phyloP scores from a whole-genome alignment of 2,113 vertebrate genomes.

The Aldabrachelys gigantea region DNA sequence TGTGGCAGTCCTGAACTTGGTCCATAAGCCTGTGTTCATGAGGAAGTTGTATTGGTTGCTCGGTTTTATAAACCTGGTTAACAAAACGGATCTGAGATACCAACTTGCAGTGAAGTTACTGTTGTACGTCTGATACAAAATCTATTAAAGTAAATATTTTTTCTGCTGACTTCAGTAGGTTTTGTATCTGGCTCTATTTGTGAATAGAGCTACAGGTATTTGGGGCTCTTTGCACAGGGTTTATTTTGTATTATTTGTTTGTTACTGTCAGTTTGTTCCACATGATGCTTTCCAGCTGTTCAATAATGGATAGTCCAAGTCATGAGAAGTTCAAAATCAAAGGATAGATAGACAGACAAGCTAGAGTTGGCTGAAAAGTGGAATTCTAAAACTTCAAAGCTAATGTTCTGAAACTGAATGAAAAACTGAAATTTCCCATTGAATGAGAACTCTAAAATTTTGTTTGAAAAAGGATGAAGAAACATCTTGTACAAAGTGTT shows the following conservation, averaged over 20 bases:
- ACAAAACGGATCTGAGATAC: neutral
- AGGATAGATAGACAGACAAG: neutral
- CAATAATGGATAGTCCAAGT: neutral
- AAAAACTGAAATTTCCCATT: neutral
- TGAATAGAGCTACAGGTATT: neutral
- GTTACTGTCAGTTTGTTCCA: neutral
- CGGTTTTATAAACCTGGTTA: neutral
- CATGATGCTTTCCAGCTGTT: neutral
- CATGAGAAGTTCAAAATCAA: neutral
- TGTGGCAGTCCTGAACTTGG: neutral
- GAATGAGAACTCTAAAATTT: neutral
- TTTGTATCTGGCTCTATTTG: neutral
- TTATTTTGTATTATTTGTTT: neutral
- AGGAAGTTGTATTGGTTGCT: neutral
- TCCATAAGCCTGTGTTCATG: neutral
- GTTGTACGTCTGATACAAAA: neutral
- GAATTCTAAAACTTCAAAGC: neutral
- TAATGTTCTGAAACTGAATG: neutral
- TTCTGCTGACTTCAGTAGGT: neutral
- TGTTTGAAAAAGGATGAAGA: neutral
- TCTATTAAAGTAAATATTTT: neutral
- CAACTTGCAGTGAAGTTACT: neutral
- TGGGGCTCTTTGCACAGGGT: neutral
- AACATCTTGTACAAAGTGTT: neutral
- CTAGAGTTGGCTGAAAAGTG: neutral